Conservation (phyloP, 2,113 vertebrate genomes). For the Sylvietta virens region DNA sequence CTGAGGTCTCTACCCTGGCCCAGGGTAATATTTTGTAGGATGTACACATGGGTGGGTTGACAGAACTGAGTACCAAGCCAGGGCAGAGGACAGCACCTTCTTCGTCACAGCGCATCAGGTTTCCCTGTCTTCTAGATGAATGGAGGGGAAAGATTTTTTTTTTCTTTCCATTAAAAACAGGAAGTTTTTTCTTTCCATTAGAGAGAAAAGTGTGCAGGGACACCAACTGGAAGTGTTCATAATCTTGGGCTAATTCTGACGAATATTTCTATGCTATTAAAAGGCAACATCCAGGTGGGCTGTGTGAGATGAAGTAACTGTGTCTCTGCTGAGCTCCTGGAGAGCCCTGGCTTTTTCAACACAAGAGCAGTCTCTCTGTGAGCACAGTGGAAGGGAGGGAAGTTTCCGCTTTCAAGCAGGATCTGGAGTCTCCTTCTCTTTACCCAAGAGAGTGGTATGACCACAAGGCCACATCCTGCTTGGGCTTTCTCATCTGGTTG, state of each 20-base stretch:
- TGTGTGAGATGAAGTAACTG: background rate
- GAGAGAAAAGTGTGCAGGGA: background rate
- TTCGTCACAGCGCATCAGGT: background rate
- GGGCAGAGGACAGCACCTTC: background rate
- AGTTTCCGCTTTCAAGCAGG: background rate
- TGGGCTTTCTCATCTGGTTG: background rate
- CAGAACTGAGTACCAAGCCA: background rate
- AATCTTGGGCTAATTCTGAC: background rate
- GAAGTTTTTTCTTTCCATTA: background rate
- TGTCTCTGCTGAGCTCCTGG: background rate
- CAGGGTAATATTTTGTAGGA: background rate
- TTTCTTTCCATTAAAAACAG: background rate
- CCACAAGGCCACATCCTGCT: background rate
- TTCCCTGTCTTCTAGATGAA: background rate
- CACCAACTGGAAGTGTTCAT: accelerated
- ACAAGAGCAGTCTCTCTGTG: background rate
- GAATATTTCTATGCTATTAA: background rate
- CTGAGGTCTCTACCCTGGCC: background rate
- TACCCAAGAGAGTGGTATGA: background rate
- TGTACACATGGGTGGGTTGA: background rate
- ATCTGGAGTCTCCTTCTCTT: background rate
- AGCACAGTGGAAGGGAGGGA: background rate
- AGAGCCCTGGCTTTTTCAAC: background rate
- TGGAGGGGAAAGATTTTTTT: background rate
- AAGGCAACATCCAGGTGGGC: background rate